Evolutionary conservation across 2,797 vertebrate genomes (phyloP), one percentile per base, ranked within the genome.

Genomic region (Rhynchonycteris naso): DNA sequence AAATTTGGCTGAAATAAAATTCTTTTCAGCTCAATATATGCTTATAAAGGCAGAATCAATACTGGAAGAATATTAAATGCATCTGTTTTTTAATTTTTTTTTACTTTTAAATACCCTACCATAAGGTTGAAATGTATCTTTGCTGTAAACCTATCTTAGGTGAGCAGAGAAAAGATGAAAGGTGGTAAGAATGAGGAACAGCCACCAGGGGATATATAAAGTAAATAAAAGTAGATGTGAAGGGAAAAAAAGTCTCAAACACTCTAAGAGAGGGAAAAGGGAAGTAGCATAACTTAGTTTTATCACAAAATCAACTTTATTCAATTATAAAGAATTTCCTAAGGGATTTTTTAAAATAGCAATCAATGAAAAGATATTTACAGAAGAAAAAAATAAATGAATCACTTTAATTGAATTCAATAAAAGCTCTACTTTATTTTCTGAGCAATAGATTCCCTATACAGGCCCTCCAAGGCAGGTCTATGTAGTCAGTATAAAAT

Each of bases 331-430:
- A 83, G 69, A 96, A 92, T 94, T 95, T 93, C 88, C 78, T 84
- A 95, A 88, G 88, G 85, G 94, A 93, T 58, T 92, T 93, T 92
- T 43, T 2, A 66, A 96, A 95, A 90, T 97, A 81, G 72, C 82
- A 94, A 93, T 97, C 93, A 92, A 96, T 97, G 90, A 82, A 94
- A 91, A 96, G 82, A 93, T 96, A 88, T 96, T 96, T 97, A 94
- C 93, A 94, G 56, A 87, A 93, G 43, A 66, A 95, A 89, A 85
- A 93, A 72, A 82, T 65, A 96, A 96, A 92, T 90, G 54, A 94
- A 91, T 95, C 88, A 93, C 86, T 95, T 94, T 90, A 91, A 92
- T 95, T 91, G 82, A 92, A 88, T 79, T 69, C 83, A 61, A 85
- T 96, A 95, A 97, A 91, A 94, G 71, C 71, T 63, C 96, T 84